These are phyloP conservation scores for Pseudomyrmex dendroicus DNA, from an alignment of 1,140 invertebrate genomes.

Conservation along the genomic window DNA sequence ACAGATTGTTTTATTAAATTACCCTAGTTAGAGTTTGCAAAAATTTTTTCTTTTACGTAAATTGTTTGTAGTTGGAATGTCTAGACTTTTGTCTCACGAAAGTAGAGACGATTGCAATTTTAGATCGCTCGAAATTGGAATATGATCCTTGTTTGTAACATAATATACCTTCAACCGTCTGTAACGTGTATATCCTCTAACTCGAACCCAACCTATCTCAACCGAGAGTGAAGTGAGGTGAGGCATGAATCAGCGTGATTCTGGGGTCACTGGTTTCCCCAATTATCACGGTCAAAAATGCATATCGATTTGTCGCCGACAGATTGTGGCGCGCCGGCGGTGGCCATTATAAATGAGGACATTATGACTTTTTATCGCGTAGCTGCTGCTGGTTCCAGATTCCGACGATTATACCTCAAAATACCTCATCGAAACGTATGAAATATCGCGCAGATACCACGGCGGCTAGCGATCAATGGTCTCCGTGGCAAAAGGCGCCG, in stretches of 20 bases:
- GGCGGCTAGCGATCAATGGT: slow-evolving; percentile 58
- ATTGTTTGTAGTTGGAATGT: too few relatives aligned
- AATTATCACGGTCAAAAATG: slow-evolving; percentile 45
- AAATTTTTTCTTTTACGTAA: too few relatives aligned
- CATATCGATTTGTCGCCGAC: slow-evolving; percentile 48
- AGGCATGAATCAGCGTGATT: slow-evolving; percentile 15
- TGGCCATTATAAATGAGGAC: slow-evolving; percentile 47
- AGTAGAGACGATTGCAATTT: too few relatives aligned
- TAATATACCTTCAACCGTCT: too few relatives aligned
- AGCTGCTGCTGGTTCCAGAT: slow-evolving; percentile 40
- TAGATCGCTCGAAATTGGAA: too few relatives aligned
- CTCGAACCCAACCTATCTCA: neutral
- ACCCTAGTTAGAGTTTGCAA: too few relatives aligned
- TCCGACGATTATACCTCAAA: slow-evolving; percentile 64
- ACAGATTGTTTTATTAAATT: too few relatives aligned
- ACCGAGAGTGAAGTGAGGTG: neutral
- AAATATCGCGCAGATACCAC: slow-evolving; percentile 58
- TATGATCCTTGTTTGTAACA: too few relatives aligned
- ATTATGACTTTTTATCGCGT: slow-evolving; percentile 60
- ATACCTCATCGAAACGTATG: slow-evolving; percentile 50
- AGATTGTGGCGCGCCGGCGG: slow-evolving; percentile 9
- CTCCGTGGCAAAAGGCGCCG: slow-evolving; percentile 46
- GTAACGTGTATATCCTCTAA: too few relatives aligned
- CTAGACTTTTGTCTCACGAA: too few relatives aligned
- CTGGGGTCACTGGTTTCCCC: slow-evolving; percentile 11